A percentile compares a stretch with the other conserved stretches of the same genome.
Conservation (phyloP, 2,797 vertebrate genomes). For the Hippopotamyrus pictus region DNA sequence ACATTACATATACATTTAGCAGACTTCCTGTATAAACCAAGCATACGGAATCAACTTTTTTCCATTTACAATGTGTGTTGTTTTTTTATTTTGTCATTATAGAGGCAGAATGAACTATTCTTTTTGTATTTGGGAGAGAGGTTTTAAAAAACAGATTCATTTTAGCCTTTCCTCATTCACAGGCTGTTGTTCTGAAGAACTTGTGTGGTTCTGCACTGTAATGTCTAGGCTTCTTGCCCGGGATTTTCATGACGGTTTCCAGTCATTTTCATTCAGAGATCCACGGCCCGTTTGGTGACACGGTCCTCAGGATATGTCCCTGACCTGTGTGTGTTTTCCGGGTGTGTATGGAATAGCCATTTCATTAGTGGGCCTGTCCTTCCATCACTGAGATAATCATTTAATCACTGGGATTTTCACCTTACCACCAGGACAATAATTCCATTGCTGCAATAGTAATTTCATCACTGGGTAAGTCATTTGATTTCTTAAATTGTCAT, state of each 20-base stretch:
- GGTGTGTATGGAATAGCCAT: neutral
- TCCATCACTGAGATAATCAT: neutral
- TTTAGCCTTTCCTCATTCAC: neutral
- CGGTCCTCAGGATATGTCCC: neutral
- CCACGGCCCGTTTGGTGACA: neutral
- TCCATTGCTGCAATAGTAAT: neutral
- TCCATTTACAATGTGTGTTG: neutral
- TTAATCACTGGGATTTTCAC: neutral
- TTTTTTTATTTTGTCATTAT: neutral
- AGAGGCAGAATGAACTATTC: neutral
- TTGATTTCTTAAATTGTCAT: neutral
- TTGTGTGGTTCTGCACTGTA: neutral
- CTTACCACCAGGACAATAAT: neutral
- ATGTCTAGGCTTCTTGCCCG: neutral
- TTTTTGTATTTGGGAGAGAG: neutral
- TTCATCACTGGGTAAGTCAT: neutral
- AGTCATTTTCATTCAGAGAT: neutral
- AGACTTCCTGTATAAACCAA: neutral
- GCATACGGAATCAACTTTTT: neutral
- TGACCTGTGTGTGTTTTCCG: neutral
- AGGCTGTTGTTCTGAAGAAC: neutral
- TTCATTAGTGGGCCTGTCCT: neutral
- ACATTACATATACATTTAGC: slow-evolving; percentile 29
- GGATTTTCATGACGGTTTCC: neutral
- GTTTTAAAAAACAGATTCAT: neutral